A percentile compares a stretch with the other conserved stretches of the same genome.
Evolutionary conservation across 2,113 vertebrate species (phyloP).

Genomic region (Hypomesus transpacificus): DNA sequence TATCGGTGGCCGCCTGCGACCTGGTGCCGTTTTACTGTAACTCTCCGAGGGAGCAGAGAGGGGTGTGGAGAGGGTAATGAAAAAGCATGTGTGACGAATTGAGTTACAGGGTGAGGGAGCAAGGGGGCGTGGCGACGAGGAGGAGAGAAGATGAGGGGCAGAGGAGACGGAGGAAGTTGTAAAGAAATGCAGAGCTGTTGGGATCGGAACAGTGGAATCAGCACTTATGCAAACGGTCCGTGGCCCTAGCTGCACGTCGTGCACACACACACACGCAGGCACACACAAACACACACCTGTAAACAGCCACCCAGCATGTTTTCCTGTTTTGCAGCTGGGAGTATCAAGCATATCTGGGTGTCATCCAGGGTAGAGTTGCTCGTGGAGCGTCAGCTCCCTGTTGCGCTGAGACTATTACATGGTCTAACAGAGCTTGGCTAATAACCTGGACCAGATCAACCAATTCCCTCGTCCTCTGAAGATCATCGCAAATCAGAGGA

Average conservation of each 20-base stretch:
- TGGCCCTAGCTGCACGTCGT: constrained; percentile 35
- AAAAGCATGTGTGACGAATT: constrained; percentile 60
- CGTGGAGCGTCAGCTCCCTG: constrained; percentile 68
- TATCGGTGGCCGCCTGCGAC: constrained; percentile 28
- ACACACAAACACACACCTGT: constrained; percentile 33
- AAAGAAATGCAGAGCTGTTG: constrained; percentile 68
- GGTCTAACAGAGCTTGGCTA: constrained; percentile 78
- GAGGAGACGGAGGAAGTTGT: constrained; percentile 31
- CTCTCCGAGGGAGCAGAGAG: constrained; percentile 16
- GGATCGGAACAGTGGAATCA: constrained; percentile 68
- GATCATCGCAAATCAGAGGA: constrained; percentile 65
- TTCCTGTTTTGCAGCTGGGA: constrained; percentile 43
- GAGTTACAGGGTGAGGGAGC: constrained; percentile 56
- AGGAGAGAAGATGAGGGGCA: constrained; percentile 45
- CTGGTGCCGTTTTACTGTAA: constrained; percentile 39
- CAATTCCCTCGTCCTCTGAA: constrained; percentile 66
- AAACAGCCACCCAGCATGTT: constrained; percentile 55
- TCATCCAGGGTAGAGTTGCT: constrained; percentile 67
- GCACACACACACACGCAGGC: constrained; percentile 18
- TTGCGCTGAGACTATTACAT: constrained; percentile 76
- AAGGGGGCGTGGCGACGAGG: constrained; percentile 45
- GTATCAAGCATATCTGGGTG: constrained; percentile 66
- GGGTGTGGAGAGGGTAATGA: constrained; percentile 50
- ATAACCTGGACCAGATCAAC: constrained; percentile 73
- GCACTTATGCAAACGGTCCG: constrained; percentile 73